Conservation (phyloP, 2,113 vertebrate species). For the Prietella phreatophila region DNA sequence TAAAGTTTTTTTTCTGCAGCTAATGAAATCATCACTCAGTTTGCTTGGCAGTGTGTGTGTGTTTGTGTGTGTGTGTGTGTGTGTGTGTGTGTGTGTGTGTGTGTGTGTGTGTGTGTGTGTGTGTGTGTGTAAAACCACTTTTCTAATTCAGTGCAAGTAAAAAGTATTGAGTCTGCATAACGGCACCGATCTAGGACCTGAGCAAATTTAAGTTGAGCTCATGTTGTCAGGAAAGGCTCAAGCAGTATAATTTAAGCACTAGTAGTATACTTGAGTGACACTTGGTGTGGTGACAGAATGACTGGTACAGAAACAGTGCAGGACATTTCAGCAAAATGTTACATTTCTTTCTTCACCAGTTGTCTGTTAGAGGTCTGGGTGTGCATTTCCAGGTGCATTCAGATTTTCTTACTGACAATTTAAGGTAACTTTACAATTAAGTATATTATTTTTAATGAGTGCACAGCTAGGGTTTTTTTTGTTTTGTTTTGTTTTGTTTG, state of each 20-base stretch:
- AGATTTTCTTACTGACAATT: neutral
- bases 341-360: neutral
- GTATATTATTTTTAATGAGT: neutral
- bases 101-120: neutral
- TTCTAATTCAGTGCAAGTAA: constrained; percentile 13
- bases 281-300: neutral
- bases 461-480: neutral
- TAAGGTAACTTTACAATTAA: neutral
- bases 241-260: neutral
- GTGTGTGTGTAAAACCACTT: constrained; percentile 12
- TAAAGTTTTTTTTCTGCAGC: neutral
- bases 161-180: constrained; percentile 27
- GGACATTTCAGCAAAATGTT: neutral
- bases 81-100: neutral
- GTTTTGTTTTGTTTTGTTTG: too few relatives aligned
- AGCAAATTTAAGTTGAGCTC: constrained; percentile 21
- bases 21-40: constrained; percentile 20
- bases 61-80: neutral
- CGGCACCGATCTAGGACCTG: neutral
- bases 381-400: neutral
- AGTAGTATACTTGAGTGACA: neutral
- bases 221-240: constrained; percentile 4
- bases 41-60: neutral
- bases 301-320: neutral
- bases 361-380: neutral